Evolutionary conservation across 2,888 invertebrate genomes (phyloP), one percentile per base, ranked within the genome.

Genomic region (Polydrusus tereticollis): DNA sequence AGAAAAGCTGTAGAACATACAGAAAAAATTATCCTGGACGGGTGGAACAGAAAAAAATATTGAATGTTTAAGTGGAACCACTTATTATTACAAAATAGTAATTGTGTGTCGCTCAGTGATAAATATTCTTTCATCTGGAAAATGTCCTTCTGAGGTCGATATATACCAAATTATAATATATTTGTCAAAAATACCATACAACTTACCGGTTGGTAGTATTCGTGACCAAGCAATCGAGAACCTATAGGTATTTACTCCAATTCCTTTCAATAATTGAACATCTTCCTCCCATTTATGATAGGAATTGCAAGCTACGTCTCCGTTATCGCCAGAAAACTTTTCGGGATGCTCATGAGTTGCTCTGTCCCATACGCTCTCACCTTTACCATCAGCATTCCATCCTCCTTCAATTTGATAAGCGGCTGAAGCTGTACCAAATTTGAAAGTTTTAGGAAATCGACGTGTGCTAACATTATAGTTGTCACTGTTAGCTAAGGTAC

Each of bases 291-390:
- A 91, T 64, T 88, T 87, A 79, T 91, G 88, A 80, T 92, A 92
- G 18, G 91, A 91, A 80, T 92, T 90, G 26, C 91, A 90, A 0
- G 92, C 90, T 0, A 91, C 86, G 73, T 92, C 91, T 0, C 88
- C 91, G 60, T 88, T 91, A 5, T 18, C 59, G 12, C 33, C 21
- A 12, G 52, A 38, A 8, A 36, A 26, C 4, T n/a, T 14, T 18
- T 66, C 23, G 0, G 68, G 62, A 23, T 68, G 14, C 10, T 41
- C 36, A 36, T 73, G 69, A 10, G 57, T 21, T 14, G 62, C 14
- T 16, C 55, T 43, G 21, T 76, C 76, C 76, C 76, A 76, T 20
- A 76, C 45, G 36, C 41, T 76, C 36, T 65, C 66, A n/a, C 77
- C 72, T 64, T 63, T 78, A 77, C 66, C 83, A 80, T 75, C 74